These are phyloP conservation scores for Eurypyga helias DNA, from an alignment of 2,113 vertebrate genomes.

Conservation along the genomic window DNA sequence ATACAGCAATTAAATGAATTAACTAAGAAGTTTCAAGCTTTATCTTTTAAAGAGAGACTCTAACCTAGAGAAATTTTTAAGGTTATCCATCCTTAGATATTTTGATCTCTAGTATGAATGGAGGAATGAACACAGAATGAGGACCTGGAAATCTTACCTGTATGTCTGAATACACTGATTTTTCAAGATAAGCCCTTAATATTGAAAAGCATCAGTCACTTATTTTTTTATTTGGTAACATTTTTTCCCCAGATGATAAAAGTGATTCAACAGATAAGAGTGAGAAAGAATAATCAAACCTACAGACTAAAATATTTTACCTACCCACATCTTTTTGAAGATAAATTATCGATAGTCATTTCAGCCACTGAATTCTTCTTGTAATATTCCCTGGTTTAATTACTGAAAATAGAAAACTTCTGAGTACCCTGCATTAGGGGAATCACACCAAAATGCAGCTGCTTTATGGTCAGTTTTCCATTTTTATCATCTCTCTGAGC, in stretches of 20 bases:
- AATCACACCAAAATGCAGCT: conserved; percentile 51
- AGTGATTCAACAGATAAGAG: background rate
- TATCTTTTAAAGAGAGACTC: background rate
- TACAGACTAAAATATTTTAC: background rate
- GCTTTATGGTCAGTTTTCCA: conserved; percentile 60
- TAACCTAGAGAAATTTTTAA: background rate
- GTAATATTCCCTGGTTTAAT: conserved; percentile 17
- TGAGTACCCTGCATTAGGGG: background rate
- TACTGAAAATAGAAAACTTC: conserved; percentile 38
- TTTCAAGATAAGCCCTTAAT: background rate
- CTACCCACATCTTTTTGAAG: background rate
- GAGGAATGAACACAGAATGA: background rate
- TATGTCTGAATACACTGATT: background rate
- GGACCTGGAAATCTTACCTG: background rate
- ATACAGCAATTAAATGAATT: background rate
- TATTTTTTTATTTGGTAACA: background rate
- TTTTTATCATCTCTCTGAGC: conserved; percentile 44
- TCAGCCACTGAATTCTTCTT: background rate
- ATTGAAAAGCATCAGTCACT: background rate
- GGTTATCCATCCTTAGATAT: background rate
- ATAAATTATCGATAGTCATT: background rate
- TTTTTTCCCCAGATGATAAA: background rate
- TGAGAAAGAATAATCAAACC: background rate
- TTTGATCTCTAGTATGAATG: background rate
- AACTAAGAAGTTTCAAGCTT: background rate